Percentiles rank a stretch among this genome's conserved stretches.
These are phyloP conservation scores for Eubasilissa splendida DNA, from an alignment of 2,888 invertebrate genomes.

Conservation along the genomic window DNA sequence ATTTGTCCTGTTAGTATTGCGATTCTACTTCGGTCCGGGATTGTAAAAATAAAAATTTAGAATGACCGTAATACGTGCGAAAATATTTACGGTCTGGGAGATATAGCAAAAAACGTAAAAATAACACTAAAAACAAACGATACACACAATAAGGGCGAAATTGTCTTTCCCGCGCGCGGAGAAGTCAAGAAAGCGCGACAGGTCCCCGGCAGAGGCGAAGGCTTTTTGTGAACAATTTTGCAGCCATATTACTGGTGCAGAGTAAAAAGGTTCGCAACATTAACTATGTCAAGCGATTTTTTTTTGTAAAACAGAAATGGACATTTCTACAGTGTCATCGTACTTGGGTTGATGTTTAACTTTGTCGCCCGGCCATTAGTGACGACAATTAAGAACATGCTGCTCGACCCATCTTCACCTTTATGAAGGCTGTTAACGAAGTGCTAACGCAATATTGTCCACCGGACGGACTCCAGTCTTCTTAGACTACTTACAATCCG, in stretches of 20 bases:
- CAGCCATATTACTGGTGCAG: neutral
- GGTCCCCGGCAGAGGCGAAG: too few species aligned
- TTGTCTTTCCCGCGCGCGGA: slow-evolving; percentile 29
- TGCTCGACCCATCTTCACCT: slow-evolving; percentile 56
- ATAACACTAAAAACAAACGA: slow-evolving; percentile 50
- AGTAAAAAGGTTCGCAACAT: neutral
- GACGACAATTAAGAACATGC: slow-evolving; percentile 56
- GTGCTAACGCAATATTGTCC: slow-evolving; percentile 43
- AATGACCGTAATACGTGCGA: slow-evolving; percentile 17
- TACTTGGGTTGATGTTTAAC: neutral
- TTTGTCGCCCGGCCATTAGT: slow-evolving; percentile 30
- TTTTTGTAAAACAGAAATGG: too few species aligned
- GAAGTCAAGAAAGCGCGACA: slow-evolving; percentile 12
- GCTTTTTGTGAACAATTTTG: slow-evolving; percentile 3
- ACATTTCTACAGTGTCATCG: neutral
- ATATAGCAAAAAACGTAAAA: slow-evolving; percentile 38
- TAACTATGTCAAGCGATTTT: too few species aligned
- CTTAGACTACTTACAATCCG: slow-evolving; percentile 7
- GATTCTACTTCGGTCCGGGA: neutral
- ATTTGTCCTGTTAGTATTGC: neutral
- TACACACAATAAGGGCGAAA: slow-evolving; percentile 47
- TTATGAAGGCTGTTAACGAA: slow-evolving; percentile 54
- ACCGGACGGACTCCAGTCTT: slow-evolving; percentile 16
- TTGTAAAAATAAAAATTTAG: slow-evolving; percentile 9
- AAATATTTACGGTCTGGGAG: slow-evolving; percentile 13